Conservation (phyloP, 1,140 invertebrate genomes). For the Odontomachus brunneus region DNA sequence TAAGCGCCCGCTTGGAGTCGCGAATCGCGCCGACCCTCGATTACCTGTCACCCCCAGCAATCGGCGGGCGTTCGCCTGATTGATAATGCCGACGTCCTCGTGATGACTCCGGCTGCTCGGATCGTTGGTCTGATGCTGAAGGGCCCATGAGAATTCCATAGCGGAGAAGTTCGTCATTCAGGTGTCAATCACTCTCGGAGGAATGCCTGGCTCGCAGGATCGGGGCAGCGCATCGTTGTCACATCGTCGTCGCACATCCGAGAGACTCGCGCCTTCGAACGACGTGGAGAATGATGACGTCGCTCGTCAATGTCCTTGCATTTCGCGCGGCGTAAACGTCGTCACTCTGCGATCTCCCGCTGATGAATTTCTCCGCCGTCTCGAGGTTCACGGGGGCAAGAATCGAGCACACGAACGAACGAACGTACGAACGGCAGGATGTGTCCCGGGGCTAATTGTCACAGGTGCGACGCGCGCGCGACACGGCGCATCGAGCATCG, state of each 20-base stretch:
- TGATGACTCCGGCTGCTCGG: conserved; percentile 66
- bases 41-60: conserved; percentile 80
- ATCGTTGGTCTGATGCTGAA: conserved; percentile 78
- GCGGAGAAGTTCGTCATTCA: background rate
- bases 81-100: conserved; percentile 76
- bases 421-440: too few relatives aligned
- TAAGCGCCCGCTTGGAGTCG: background rate
- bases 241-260: conserved; percentile 10
- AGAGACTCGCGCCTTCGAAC: background rate
- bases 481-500: background rate
- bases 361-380: too few relatives aligned
- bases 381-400: too few relatives aligned
- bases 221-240: conserved; percentile 43
- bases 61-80: conserved; percentile 76
- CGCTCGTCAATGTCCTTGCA: too few relatives aligned
- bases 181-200: conserved; percentile 45
- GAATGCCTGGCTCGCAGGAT: conserved; percentile 12
- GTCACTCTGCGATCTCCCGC: too few relatives aligned
- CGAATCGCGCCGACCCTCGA: background rate
- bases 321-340: too few relatives aligned
- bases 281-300: too few relatives aligned
- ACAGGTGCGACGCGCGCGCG: background rate
- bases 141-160: conserved; percentile 83
- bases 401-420: too few relatives aligned
- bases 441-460: background rate